Evolutionary conservation across 2,797 vertebrate genomes (phyloP), one percentile per base, ranked within the genome.

Genomic region (Moxostoma hubbsi): DNA sequence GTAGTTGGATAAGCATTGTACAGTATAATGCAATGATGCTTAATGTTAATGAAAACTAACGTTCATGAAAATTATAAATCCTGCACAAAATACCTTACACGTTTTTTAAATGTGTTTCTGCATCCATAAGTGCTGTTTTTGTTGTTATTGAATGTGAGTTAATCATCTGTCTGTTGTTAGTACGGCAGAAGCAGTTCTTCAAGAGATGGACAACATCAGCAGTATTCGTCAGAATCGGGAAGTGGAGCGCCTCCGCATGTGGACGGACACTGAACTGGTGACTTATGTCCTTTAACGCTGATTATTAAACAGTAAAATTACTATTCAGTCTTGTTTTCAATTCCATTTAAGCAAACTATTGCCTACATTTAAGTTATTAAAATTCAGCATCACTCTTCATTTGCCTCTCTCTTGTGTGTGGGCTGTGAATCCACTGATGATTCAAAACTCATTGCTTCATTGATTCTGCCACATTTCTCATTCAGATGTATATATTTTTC

Each of bases 141-240:
- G 4, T 7, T 66, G 53, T 61, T 55, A 47, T 15, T 72, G 16
- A 69, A 15, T 53, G 12, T 57, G 3, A 9, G 11, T 47, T 7
- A 45, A 11, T 53, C 43, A 75, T 68, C 46, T 86, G 9, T 81
- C 1, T 80, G 43, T 78, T 83, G 88, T 43, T 84, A 98, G 98
- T 89, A 99, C 98, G 86, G 98, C 98, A 9, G 98, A 99, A 91
- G 98, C 98, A 79, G 98, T 99, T 67, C 94, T 99, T 1, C 98
- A 99, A 90, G 98, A 99, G 92, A 99, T 99, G 98, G 98, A 99
- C 91, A 99, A 99, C 89, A 99, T 99, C 93, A 99, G 98, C 89
- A 95, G 91, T 90, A 99, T 98, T 89, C 92, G 97, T 85, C 94
- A 98, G 86, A 97, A 94, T 73, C 95, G 97, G 54, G 98, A 99